Conservation (phyloP, 2,888 invertebrate genomes). For the Lissonota sp. region DNA sequence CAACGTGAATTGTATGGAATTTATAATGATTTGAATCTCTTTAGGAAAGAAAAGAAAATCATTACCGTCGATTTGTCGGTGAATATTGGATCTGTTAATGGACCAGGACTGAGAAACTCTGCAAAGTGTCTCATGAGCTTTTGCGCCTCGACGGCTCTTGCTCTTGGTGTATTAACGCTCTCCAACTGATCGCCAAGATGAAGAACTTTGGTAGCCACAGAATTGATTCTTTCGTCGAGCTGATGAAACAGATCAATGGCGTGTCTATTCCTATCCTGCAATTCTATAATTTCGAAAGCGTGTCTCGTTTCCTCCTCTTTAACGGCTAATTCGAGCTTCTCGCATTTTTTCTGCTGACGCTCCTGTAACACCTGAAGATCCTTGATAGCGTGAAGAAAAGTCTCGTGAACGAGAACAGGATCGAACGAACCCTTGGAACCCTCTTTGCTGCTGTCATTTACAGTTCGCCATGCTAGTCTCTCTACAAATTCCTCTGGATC, state of each 20-base stretch:
- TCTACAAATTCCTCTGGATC: slow-evolving; percentile 99
- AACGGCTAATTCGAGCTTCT: slow-evolving; percentile 91
- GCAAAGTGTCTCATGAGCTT: slow-evolving; percentile 96
- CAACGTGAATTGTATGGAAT: too few relatives aligned
- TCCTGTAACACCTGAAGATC: slow-evolving; percentile 92
- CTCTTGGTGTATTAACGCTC: slow-evolving; percentile 97
- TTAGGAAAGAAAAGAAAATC: background rate
- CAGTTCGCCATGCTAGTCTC: slow-evolving; percentile 96
- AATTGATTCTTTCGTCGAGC: slow-evolving; percentile 97
- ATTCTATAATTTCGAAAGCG: slow-evolving; percentile 91
- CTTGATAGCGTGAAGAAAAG: slow-evolving; percentile 97
- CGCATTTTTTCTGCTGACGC: slow-evolving; percentile 93
- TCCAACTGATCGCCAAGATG: slow-evolving; percentile 99
- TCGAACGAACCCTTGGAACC: slow-evolving; percentile 91
- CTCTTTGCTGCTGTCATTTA: slow-evolving; percentile 89
- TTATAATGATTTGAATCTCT: too few relatives aligned
- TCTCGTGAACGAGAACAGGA: slow-evolving; percentile 94
- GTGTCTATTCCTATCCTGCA: slow-evolving; percentile 94
- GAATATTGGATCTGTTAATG: slow-evolving; percentile 93
- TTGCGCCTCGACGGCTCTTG: slow-evolving; percentile 97
- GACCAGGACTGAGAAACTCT: slow-evolving; percentile 95
- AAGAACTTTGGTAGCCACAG: slow-evolving; percentile 98
- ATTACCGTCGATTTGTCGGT: slow-evolving; percentile 91
- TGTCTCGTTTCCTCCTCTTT: slow-evolving; percentile 95
- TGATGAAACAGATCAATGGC: slow-evolving; percentile 95